Evolutionary conservation across 2,113 vertebrate genomes (phyloP).

Genomic region (Aegypius monachus): DNA sequence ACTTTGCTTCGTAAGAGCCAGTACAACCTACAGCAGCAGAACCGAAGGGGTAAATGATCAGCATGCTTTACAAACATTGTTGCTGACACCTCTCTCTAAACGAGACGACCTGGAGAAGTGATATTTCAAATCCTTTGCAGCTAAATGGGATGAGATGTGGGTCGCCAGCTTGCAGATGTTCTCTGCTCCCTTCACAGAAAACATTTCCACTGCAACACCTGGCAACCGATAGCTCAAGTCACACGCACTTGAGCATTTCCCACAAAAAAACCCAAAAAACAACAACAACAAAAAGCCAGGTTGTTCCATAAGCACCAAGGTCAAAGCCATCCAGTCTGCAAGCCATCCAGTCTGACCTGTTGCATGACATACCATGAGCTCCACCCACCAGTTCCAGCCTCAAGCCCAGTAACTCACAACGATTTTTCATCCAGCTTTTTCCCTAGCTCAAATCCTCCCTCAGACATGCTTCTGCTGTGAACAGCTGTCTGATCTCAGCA

Average conservation of each 20-base stretch:
- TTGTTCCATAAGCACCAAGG: not conserved
- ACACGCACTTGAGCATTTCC: not conserved
- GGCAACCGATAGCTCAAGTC: not conserved
- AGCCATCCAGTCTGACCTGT: not conserved
- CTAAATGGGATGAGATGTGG: not conserved
- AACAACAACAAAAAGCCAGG: not conserved
- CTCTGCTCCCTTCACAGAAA: not conserved
- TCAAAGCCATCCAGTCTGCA: not conserved
- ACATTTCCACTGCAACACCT: not conserved
- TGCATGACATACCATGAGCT: rapidly evolving
- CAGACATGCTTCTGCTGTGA: not conserved
- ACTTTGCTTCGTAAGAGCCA: not conserved
- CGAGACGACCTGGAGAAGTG: not conserved
- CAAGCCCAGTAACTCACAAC: not conserved
- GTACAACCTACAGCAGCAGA: not conserved
- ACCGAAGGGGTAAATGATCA: not conserved
- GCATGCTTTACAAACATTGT: no score
- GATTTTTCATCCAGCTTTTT: not conserved
- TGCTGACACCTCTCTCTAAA: not conserved
- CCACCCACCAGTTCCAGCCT: not conserved
- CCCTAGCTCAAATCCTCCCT: not conserved
- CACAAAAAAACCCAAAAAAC: not conserved
- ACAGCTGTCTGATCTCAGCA: not conserved
- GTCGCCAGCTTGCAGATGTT: not conserved
- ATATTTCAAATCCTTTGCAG: not conserved